Evolutionary conservation across 2,113 vertebrate genomes (phyloP).

Genomic region (Notothenia coriiceps): DNA sequence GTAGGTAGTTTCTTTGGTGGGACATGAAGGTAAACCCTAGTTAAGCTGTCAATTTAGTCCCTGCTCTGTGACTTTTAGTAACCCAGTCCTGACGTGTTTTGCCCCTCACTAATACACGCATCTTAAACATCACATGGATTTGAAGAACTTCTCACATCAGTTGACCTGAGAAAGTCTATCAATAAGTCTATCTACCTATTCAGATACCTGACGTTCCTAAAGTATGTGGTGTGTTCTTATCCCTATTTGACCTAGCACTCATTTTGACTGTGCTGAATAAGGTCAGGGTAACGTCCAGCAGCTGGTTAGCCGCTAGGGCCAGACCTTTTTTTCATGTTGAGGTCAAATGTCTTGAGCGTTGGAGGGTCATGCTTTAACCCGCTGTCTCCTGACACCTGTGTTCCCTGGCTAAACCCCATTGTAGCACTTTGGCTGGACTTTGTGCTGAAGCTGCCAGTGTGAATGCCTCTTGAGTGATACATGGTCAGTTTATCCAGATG

Average conservation of each 20-base stretch:
- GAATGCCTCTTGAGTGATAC: constrained; percentile 40
- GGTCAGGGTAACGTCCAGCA: constrained; percentile 36
- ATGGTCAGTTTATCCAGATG: constrained; percentile 34
- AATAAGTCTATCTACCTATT: not conserved
- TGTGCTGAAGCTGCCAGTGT: constrained; percentile 4
- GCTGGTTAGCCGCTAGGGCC: constrained; percentile 43
- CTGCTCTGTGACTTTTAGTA: not conserved
- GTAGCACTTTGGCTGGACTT: constrained; percentile 15
- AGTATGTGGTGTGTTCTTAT: not conserved
- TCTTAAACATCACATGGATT: not conserved
- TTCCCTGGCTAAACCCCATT: constrained; percentile 28
- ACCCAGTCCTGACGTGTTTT: not conserved
- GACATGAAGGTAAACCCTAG: not conserved
- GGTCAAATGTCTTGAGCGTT: constrained; percentile 57
- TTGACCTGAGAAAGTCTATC: not conserved
- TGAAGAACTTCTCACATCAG: not conserved
- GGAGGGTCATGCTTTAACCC: constrained; percentile 19
- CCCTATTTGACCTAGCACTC: constrained; percentile 12
- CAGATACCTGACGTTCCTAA: not conserved
- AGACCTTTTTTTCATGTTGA: constrained; percentile 47
- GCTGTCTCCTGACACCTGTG: constrained; percentile 50
- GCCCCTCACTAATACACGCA: not conserved
- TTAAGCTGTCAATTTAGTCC: not conserved
- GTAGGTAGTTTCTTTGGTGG: not conserved
- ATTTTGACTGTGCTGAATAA: not conserved